Evolutionary conservation across 2,113 vertebrate species (phyloP), one percentile per base, ranked within the genome.

Genomic region (Cathartes aura): DNA sequence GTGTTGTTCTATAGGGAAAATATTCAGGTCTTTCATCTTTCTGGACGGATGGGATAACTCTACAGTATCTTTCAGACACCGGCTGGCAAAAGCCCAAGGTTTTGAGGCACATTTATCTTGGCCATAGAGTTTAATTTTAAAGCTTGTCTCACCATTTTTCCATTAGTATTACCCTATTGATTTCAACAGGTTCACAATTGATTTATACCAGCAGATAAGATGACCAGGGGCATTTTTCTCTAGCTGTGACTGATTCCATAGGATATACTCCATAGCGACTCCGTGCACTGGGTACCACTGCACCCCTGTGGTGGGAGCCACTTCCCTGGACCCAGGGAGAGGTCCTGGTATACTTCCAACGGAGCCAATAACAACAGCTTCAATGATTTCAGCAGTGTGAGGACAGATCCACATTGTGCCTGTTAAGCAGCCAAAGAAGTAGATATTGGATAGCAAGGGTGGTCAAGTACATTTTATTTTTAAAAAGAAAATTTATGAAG

Each of bases 231-330:
- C 19, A 6, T 71, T 87, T 78, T 72, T 48, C 55, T 66, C 21
- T 48, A 29, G 29, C 30, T 72, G 60, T 36, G 56, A 21, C 48
- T 53, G 45, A 43, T 70, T 56, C 45, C 59, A 36, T 21, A 2
- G 58, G 23, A 30, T 13, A 8, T 11, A 27, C 7, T 40, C 68
- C 62, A 12, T 2, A 48, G 52, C 30, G 7, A 87, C 12, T 32
- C 53, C 0, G 0, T 16, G n/a, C 5, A 6, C 21, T 3, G 30
- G 21, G 22, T 26, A 27, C 32, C 52, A 20, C 80, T 9, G 48
- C 59, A 29, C 5, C 17, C 9, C 36, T 9, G 9, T 3, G 16
- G 9, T 24, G 12, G 48, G 38, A 91, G 32, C 16, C 15, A 12
- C 24, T 19, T 42, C 38, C 45, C 52, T 22, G 56, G 36, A 22